Evolutionary conservation across 2,888 invertebrate genomes (phyloP).

Genomic region (Netelia fuscicornis): DNA sequence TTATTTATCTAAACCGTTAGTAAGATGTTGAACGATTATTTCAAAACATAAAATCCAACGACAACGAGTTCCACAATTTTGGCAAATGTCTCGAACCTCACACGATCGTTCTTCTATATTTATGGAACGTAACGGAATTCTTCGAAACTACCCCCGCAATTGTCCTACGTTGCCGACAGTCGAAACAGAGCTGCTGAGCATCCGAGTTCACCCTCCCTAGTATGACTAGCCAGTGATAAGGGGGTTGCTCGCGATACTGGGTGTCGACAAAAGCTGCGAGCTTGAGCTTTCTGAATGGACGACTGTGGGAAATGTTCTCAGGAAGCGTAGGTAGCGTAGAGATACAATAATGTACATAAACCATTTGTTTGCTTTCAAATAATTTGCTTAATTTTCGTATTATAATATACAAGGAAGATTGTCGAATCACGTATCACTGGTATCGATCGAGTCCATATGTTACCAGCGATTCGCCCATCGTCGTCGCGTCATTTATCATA

Average conservation of each 20-base stretch:
- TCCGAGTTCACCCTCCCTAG: neutral
- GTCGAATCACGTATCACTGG: constrained; percentile 11
- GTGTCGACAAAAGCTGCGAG: neutral
- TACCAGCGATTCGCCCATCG: constrained; percentile 22
- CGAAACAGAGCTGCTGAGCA: neutral
- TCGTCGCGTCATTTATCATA: constrained; percentile 40
- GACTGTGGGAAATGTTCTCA: neutral
- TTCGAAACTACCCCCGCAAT: constrained; percentile 9
- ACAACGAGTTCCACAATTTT: neutral
- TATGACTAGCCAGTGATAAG: constrained; percentile 13
- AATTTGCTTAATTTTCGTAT: constrained; percentile 40
- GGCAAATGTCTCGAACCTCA: neutral
- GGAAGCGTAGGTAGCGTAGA: neutral
- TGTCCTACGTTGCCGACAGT: constrained; percentile 14
- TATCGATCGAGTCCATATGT: constrained; percentile 18
- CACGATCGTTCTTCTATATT: neutral
- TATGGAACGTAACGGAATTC: neutral
- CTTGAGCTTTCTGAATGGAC: constrained; percentile 5
- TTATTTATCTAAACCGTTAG: too few species aligned
- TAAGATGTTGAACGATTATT: too few species aligned
- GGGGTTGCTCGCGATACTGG: neutral
- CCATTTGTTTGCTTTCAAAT: constrained; percentile 26
- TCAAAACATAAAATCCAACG: neutral
- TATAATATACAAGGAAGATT: constrained; percentile 68
- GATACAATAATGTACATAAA: too few species aligned